These are phyloP conservation scores for Gisinianus flammeolus DNA, from an alignment of 2,888 invertebrate genomes.

Conservation along the genomic window DNA sequence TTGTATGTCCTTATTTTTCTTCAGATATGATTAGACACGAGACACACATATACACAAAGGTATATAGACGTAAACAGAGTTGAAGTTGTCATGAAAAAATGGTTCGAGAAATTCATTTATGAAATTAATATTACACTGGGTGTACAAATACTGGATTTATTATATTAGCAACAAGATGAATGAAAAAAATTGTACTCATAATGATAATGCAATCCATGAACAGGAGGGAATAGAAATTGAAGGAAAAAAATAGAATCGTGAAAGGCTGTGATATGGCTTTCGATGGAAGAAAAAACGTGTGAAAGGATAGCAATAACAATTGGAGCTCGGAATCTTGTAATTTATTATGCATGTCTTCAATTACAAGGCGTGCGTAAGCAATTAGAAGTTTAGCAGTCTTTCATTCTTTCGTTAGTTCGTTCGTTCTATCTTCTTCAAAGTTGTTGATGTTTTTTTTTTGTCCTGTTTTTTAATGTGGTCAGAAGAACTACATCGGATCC, in stretches of 20 bases:
- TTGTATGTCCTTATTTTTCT: too few species aligned
- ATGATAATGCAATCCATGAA: too few species aligned
- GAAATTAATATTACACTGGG: too few species aligned
- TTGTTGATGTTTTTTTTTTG: not conserved
- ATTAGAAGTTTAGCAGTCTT: conserved; percentile 24
- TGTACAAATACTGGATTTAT: too few species aligned
- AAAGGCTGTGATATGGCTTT: conserved; percentile 8
- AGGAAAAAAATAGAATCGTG: conserved; percentile 23
- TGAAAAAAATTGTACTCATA: too few species aligned
- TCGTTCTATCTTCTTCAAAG: not conserved
- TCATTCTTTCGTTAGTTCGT: not conserved
- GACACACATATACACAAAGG: too few species aligned
- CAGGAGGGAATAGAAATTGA: conserved; percentile 7
- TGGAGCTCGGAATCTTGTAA: conserved; percentile 17
- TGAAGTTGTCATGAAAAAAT: too few species aligned
- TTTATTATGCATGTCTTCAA: conserved; percentile 25
- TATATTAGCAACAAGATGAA: too few species aligned
- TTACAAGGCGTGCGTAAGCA: conserved; percentile 38
- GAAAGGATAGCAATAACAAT: conserved; percentile 31
- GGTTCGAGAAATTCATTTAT: too few species aligned
- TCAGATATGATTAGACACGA: too few species aligned
- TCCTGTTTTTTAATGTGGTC: not conserved
- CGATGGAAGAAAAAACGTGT: conserved; percentile 33
- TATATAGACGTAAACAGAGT: too few species aligned
- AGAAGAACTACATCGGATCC: conserved; percentile 1